Evolutionary conservation across 2,113 vertebrate species (phyloP), one percentile per base, ranked within the genome.

Genomic region (Carassius gibelio): DNA sequence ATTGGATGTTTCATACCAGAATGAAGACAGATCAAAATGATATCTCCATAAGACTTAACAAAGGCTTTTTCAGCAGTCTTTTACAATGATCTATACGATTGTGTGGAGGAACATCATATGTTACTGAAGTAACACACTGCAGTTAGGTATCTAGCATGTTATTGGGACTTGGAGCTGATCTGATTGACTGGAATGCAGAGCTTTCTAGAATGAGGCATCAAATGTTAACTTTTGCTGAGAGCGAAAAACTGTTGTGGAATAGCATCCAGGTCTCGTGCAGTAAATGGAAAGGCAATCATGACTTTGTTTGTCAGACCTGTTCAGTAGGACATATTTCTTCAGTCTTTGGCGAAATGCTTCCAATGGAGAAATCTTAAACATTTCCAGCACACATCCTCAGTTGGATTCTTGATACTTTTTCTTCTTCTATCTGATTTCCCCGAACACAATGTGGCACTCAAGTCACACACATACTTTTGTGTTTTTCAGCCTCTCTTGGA

Each of bases 261-360:
- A 36, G 7, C 55, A 72, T 62, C 75, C 84, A 45, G 34, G 38
- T 26, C 71, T 61, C 59, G 45, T 69, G 55, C 23, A 26, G 45
- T 61, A 48, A 36, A 72, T 81, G 81, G 48, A 80, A 86, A 84
- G 76, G 64, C 19, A 69, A 66, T 86, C 55, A 62, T 8, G 36
- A 74, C 59, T 87, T 91, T 78, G 48, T 78, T 78, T 59, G 86
- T 77, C 85, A 83, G 80, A 74, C 84, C 78, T 88, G 82, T 89
- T 90, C 89, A 84, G 89, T 89, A 86, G 84, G 71, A 80, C 42
- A 21, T 21, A 34, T 14, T 74, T 57, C 45, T 64, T 75, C 69
- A 75, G 55, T 76, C 77, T 77, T 88, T 55, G 59, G 71, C 48
- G 21, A 61, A 36, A 36, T 68, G 52, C 42, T 77, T 62, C 34